Evolutionary conservation across 2,888 invertebrate genomes (phyloP), one percentile per base, ranked within the genome.

Genomic region (Drosophila meridionalis): DNA sequence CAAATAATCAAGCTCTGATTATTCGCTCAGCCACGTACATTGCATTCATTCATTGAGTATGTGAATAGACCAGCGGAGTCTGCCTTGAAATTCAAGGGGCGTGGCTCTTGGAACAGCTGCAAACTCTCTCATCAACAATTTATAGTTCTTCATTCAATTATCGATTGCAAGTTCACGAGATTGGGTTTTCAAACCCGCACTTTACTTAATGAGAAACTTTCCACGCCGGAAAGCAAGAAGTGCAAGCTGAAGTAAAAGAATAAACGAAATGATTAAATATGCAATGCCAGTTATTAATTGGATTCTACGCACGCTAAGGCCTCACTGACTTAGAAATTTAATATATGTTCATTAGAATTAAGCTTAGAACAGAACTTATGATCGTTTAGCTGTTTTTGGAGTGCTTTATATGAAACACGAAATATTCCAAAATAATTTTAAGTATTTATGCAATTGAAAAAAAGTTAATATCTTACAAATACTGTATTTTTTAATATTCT

Each of bases 1-100:
- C 67, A 80, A 87, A 80, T 82, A 83, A 77, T 77, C 86, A 72
- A 70, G 71, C 70, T 62, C 69, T 82, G 83, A 76, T 82, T 85
- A 70, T 78, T 68, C 64, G 50, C 20, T 20, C 20, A 34, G 11
- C 20, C 30, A 52, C 50, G 50, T 20, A 20, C 50, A 32, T 2
- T 36, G 52, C 34, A 26, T 34, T 20, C 38, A 14, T 28, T 55
- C 53, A 55, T 28, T 14, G 38, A 40, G 62, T 62, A 26, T 52
- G 36, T 36, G 52, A 52, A 52, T 5, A n/a, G 52, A 34, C 1
- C 1, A 50, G 32, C 3, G 5, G 12, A 28, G 1, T 12, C 6
- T 12, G 28, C 1, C 5, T 20, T 5, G 11, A 34, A 28, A 20
- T 20, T 34, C 20, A 9, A 50, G 20, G 1, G 7, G 20, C 5